phyloP scores from a whole-genome alignment of 2,797 vertebrate species.

The Rhodeus uyekii region DNA sequence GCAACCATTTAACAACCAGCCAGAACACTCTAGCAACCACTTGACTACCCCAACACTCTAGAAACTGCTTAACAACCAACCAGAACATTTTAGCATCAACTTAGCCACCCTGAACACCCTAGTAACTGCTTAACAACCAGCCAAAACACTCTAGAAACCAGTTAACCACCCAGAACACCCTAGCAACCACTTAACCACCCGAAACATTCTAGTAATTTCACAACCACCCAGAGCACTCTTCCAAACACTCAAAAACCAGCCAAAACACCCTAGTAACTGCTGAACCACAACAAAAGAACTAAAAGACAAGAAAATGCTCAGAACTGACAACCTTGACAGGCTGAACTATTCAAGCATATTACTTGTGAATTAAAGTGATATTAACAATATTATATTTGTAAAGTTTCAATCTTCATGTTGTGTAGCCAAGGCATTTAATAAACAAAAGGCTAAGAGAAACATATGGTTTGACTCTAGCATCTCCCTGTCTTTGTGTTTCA shows the following conservation, averaged over 20 bases:
- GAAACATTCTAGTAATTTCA: too few relatives aligned
- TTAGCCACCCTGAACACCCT: too few relatives aligned
- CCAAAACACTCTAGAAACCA: too few relatives aligned
- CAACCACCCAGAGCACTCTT: too few relatives aligned
- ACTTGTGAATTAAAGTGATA: not conserved
- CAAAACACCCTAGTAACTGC: not conserved
- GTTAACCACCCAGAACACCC: too few relatives aligned
- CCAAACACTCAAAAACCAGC: too few relatives aligned
- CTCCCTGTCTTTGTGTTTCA: not conserved
- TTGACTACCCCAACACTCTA: too few relatives aligned
- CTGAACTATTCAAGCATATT: not conserved
- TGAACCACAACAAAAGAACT: not conserved
- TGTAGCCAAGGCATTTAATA: not conserved
- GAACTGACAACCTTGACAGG: not conserved
- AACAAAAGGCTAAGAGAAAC: not conserved
- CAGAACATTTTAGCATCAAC: too few relatives aligned
- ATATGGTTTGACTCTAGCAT: constrained; percentile 16
- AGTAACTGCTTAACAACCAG: too few relatives aligned
- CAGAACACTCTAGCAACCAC: too few relatives aligned
- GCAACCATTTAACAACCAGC: not conserved
- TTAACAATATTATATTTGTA: not conserved
- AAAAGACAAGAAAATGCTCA: not conserved
- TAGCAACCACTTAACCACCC: too few relatives aligned
- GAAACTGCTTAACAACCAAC: too few relatives aligned
- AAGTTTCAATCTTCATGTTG: not conserved